These are phyloP conservation scores for Lipophrys pholis DNA, from an alignment of 2,113 vertebrate species.

Conservation along the genomic window DNA sequence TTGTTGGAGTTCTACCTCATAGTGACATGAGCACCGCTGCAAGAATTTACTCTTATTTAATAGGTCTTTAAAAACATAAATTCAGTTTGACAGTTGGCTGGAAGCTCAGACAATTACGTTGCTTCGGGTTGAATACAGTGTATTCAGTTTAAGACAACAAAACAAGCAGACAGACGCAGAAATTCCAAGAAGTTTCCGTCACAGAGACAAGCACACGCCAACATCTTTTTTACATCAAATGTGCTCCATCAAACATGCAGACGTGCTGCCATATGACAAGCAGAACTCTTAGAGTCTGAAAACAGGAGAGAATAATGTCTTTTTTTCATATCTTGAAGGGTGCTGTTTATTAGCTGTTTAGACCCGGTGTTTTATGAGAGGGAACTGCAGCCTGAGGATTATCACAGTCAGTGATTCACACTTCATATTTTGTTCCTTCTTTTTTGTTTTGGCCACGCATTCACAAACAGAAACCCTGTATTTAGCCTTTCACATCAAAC, in stretches of 20 bases:
- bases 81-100: slow-evolving; percentile 3
- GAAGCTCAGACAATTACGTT: slow-evolving; percentile 5
- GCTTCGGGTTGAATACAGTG: slow-evolving; percentile 4
- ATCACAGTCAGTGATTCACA: slow-evolving; percentile 11
- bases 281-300: not conserved
- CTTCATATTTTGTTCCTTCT: not conserved
- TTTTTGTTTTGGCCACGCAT: slow-evolving; percentile 33
- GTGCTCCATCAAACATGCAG: slow-evolving; percentile 17
- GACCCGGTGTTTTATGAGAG: not conserved
- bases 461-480: slow-evolving; percentile 30
- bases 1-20: too few relatives aligned
- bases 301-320: slow-evolving; percentile 42
- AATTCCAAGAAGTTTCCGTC: slow-evolving; percentile 36
- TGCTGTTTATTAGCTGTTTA: slow-evolving; percentile 37
- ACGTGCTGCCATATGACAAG: slow-evolving; percentile 23
- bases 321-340: slow-evolving; percentile 20
- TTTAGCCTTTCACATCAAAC: slow-evolving; percentile 8
- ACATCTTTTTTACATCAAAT: slow-evolving; percentile 29
- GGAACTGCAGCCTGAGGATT: slow-evolving; percentile 9
- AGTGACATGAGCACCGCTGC: too few relatives aligned
- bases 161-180: slow-evolving; percentile 20
- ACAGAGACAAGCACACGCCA: slow-evolving; percentile 23
- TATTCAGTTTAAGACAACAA: slow-evolving; percentile 9
- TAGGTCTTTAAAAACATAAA: not conserved
- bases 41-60: not conserved